Conservation (phyloP, 2,113 vertebrate species). For the Pseudorectes ferrugineus region DNA sequence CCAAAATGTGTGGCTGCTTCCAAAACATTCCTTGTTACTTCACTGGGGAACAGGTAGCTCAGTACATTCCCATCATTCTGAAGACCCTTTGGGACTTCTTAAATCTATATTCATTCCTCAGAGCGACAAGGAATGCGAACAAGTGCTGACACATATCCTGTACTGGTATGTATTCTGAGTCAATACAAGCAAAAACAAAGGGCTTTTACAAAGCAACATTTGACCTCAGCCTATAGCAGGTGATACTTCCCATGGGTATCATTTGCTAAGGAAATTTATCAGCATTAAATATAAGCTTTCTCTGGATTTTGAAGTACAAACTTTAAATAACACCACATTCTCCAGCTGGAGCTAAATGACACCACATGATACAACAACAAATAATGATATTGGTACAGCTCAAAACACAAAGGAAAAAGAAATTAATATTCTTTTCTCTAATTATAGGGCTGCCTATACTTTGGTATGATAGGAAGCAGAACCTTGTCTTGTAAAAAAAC, state of each 20-base stretch:
- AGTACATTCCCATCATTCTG: background rate
- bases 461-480: background rate
- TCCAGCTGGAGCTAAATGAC: background rate
- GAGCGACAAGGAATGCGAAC: background rate
- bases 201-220: background rate
- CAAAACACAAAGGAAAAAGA: background rate
- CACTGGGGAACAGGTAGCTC: background rate
- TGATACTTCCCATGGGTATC: background rate
- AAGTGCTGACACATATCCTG: background rate
- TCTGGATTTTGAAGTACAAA: background rate
- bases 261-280: background rate
- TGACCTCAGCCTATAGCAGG: background rate
- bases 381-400: background rate
- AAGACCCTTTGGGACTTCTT: background rate
- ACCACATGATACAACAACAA: background rate
- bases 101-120: background rate
- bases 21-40: background rate
- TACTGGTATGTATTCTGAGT: background rate
- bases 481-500: background rate
- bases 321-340: background rate
- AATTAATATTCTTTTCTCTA: background rate
- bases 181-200: background rate
- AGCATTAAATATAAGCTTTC: background rate
- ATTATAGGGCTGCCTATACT: background rate
- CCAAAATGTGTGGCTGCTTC: background rate